Percentiles rank a stretch among this genome's conserved stretches.
Conservation (phyloP, 2,113 vertebrate species). For the Synodontis membranacea region DNA sequence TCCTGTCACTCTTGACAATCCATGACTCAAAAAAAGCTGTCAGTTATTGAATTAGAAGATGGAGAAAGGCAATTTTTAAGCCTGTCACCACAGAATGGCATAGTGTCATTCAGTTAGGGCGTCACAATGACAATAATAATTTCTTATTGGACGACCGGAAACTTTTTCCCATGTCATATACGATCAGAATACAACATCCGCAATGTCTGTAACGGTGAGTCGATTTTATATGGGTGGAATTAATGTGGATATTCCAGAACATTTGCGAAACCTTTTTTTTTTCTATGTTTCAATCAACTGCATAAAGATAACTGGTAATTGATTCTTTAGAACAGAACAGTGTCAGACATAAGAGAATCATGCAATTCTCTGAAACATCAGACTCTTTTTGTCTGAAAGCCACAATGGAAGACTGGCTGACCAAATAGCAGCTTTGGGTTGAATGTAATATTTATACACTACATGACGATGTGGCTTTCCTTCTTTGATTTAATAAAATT, state of each 20-base stretch:
- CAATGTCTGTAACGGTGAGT: not conserved
- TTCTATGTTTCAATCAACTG: not conserved
- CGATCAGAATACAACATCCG: not conserved
- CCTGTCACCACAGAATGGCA: slow-evolving; percentile 31
- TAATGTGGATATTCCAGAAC: slow-evolving; percentile 9
- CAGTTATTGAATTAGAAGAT: slow-evolving; percentile 45
- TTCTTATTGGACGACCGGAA: not conserved
- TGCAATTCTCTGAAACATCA: slow-evolving; percentile 36
- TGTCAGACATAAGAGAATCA: slow-evolving; percentile 23
- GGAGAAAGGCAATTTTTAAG: slow-evolving; percentile 32
- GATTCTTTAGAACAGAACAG: slow-evolving; percentile 25
- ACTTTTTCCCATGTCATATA: slow-evolving; percentile 22
- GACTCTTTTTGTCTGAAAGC: slow-evolving; percentile 18
- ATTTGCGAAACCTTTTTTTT: slow-evolving; percentile 5
- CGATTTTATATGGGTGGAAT: too few relatives aligned
- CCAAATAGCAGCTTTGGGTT: slow-evolving; percentile 26
- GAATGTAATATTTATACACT: slow-evolving; percentile 38
- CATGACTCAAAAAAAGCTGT: slow-evolving; percentile 35
- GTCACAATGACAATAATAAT: slow-evolving; percentile 20
- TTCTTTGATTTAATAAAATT: slow-evolving; percentile 53
- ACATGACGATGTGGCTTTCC: slow-evolving; percentile 36
- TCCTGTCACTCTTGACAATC: slow-evolving; percentile 32
- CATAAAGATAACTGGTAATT: slow-evolving; percentile 33
- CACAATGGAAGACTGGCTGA: not conserved
- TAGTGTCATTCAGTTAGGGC: slow-evolving; percentile 36